These are phyloP conservation scores for Tarsius wallacei DNA, from an alignment of 2,797 vertebrate genomes.

Conservation along the genomic window DNA sequence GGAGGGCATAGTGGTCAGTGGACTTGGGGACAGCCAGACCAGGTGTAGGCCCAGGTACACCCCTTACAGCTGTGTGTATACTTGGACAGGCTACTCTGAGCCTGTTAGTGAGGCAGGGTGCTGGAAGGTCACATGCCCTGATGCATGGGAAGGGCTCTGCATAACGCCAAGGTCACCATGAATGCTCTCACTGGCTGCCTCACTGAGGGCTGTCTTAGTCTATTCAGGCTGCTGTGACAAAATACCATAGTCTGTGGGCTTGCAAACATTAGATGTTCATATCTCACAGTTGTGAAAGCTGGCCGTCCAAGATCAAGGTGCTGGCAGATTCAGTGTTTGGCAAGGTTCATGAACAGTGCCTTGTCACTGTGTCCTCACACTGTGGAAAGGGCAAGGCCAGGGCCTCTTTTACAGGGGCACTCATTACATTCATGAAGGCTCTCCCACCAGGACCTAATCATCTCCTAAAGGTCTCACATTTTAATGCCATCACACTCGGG, in stretches of 20 bases:
- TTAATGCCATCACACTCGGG: background rate
- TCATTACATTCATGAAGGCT: background rate
- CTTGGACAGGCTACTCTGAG: too few relatives aligned
- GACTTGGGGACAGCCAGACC: background rate
- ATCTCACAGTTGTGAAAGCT: too few relatives aligned
- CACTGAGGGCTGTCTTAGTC: fast-evolving
- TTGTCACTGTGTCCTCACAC: background rate
- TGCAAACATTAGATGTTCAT: fast-evolving
- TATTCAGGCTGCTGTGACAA: too few relatives aligned
- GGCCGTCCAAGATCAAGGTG: fast-evolving
- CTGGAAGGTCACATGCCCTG: too few relatives aligned
- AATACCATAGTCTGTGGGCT: too few relatives aligned
- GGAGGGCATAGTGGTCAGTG: background rate
- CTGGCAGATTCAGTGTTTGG: too few relatives aligned
- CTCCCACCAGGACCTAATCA: background rate
- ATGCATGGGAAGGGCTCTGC: fast-evolving
- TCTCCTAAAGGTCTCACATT: background rate
- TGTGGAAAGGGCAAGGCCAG: background rate
- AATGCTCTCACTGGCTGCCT: background rate
- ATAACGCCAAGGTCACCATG: fast-evolving
- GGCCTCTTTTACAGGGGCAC: background rate
- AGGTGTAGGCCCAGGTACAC: background rate
- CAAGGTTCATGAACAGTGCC: background rate
- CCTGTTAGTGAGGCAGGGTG: background rate
- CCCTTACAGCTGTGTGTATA: background rate